Base-by-base conservation (phyloP, 1,140 invertebrate genomes). In the Rhyacophila brunnea region DNA sequence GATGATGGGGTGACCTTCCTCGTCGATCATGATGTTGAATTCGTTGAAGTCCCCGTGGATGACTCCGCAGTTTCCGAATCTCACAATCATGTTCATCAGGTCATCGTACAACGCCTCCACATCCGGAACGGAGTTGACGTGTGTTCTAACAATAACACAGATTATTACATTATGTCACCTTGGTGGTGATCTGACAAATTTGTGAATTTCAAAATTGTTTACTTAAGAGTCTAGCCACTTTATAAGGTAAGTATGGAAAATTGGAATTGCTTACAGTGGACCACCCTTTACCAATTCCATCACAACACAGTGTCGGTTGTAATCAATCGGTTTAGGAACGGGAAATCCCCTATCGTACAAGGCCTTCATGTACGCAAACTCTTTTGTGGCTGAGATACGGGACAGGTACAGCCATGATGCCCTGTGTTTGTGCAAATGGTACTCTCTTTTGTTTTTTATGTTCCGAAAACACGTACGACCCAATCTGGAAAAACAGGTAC, bases 31-130 rank as follows among this genome's bases (percentile, higher is more conserved):
- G 43, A 98, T 86, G 73, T 98, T 99, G 72, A 99, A 99, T 80
- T 99, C 98, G 74, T 99, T 99, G 68, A 98, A 99, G 81, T 99
- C 97, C 1, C 96, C 92, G 75, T 99, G 97, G 68, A 99, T 99
- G 1, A 99, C 91, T 0, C 98, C 97, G 72, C 90, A 87, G 75
- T 95, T 92, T 17, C 89, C 97, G 28, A 99, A 80, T 58, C 85
- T 84, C 0, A 98, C 86, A 54, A 99, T 92, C 3, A 99, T 79
- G 68, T 93, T 85, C 96, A 99, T 99, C 56, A 98, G 81, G 66
- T 96, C 90, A 68, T 97, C 93, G 71, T 98, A 99, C 0, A 99
- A 79, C 9, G 72, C 78, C 67, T 89, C 89, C 0, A 90, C 81
- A 72, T 97, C 85, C 2, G 84, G 77, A 2, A 97, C 77, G 70